Evolutionary conservation across 2,113 vertebrate species (phyloP).

Genomic region (Eleginops maclovinus): DNA sequence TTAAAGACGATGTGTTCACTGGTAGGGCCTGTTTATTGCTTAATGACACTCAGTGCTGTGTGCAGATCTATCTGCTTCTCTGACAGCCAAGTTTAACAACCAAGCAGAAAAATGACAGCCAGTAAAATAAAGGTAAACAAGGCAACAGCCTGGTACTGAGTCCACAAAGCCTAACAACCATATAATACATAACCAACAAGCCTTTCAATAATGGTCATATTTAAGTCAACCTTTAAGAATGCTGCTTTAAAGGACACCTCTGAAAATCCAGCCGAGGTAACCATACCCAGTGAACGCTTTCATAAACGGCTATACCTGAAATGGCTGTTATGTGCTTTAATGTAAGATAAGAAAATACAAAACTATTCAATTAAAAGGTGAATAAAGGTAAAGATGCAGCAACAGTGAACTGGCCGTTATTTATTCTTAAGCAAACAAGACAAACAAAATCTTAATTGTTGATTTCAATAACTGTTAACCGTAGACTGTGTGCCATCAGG

Average conservation of each 20-base stretch:
- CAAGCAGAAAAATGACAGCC: neutral
- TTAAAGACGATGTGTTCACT: neutral
- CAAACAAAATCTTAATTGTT: too few species aligned
- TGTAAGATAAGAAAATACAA: too few species aligned
- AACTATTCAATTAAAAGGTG: too few species aligned
- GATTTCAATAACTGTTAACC: neutral
- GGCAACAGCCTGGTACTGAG: neutral
- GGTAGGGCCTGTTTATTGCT: slow-evolving; percentile 26
- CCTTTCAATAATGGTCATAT: too few species aligned
- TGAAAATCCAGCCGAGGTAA: too few species aligned
- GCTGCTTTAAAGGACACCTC: too few species aligned
- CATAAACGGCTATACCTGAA: too few species aligned
- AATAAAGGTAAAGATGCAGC: neutral
- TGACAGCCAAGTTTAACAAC: neutral
- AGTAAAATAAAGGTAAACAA: slow-evolving; percentile 18
- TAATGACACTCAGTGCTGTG: neutral
- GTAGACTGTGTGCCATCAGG: too few species aligned
- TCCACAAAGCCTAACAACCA: neutral
- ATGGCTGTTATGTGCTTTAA: too few species aligned
- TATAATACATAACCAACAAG: too few species aligned
- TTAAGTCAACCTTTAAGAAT: too few species aligned
- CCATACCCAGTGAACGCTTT: too few species aligned
- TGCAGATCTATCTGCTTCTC: slow-evolving; percentile 5
- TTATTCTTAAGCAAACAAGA: neutral
- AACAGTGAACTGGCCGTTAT: neutral